A percentile compares a stretch with the other conserved stretches of the same genome.
phyloP scores from a whole-genome alignment of 1,140 invertebrate genomes.

The Drosophila navojoa region DNA sequence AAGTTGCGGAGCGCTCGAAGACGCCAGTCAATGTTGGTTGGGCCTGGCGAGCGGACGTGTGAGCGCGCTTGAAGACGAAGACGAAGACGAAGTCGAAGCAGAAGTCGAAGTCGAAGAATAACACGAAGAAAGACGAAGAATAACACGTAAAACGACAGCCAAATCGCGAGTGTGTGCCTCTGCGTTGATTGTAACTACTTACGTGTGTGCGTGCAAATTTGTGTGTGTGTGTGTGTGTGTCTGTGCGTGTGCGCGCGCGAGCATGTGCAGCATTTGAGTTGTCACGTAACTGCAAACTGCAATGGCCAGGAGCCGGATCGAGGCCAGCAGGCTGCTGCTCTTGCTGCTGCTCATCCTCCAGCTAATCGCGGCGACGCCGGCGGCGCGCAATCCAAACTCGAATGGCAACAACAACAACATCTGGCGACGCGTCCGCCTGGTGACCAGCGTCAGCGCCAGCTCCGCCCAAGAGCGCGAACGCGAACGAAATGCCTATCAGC shows the following conservation, averaged over 20 bases:
- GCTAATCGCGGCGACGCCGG: constrained; percentile 62
- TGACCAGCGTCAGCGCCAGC: constrained; percentile 56
- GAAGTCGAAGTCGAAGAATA: constrained; percentile 8
- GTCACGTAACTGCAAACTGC: constrained; percentile 37
- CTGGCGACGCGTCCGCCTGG: constrained; percentile 69
- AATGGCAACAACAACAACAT: constrained; percentile 51
- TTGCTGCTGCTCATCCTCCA: constrained; percentile 63
- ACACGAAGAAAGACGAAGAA: constrained; percentile 12
- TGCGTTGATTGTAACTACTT: not conserved
- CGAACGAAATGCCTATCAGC: constrained; percentile 67
- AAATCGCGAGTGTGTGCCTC: constrained; percentile 19
- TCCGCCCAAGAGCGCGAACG: constrained; percentile 44
- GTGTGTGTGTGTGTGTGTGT: constrained; percentile 7
- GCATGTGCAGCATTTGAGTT: constrained; percentile 62
- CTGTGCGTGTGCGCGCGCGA: constrained; percentile 29
- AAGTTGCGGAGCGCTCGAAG: constrained; percentile 64
- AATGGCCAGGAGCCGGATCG: constrained; percentile 51
- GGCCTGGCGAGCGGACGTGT: constrained; percentile 66
- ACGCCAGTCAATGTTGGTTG: constrained; percentile 64
- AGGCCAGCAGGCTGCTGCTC: constrained; percentile 59
- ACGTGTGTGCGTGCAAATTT: too few relatives aligned
- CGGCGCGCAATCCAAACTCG: constrained; percentile 44
- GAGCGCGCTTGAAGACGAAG: constrained; percentile 50
- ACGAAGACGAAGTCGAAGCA: constrained; percentile 14
- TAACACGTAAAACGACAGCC: constrained; percentile 9